Evolutionary conservation across 2,797 vertebrate species (phyloP).

Genomic region (Paedocypris micromegethes): DNA sequence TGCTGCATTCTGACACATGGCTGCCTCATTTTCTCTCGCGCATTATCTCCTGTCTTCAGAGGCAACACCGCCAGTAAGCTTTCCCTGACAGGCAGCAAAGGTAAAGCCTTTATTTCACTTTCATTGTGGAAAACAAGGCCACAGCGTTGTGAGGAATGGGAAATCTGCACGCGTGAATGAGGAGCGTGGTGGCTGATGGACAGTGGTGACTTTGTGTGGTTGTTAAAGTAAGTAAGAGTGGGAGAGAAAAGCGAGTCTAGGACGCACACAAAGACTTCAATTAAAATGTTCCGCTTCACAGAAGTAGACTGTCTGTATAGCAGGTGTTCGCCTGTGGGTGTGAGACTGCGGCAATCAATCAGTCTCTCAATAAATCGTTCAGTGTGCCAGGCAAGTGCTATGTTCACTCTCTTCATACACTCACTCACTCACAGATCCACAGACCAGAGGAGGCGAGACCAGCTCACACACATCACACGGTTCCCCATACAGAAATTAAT

Average conservation of each 20-base stretch:
- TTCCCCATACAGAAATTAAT: too few species aligned
- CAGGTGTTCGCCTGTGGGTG: constrained; percentile 34
- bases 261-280: constrained; percentile 39
- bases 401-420: constrained; percentile 33
- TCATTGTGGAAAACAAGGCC: constrained; percentile 44
- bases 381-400: constrained; percentile 34
- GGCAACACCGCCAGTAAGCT: constrained; percentile 42
- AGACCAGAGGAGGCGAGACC: constrained; percentile 20
- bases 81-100: constrained; percentile 35
- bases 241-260: constrained; percentile 15
- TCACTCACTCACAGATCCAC: constrained; percentile 22
- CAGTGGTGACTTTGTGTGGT: constrained; percentile 16
- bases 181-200: constrained; percentile 22
- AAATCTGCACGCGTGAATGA: constrained; percentile 38
- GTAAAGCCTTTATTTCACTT: constrained; percentile 35
- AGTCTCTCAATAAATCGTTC: constrained; percentile 44
- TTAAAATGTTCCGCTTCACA: constrained; percentile 42
- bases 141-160: constrained; percentile 37
- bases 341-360: constrained; percentile 38
- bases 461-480: too few species aligned
- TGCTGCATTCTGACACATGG: constrained; percentile 41
- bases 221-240: constrained; percentile 19
- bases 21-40: constrained; percentile 42
- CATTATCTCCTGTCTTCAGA: constrained; percentile 50
- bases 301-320: constrained; percentile 26